phyloP scores from a whole-genome alignment of 2,113 vertebrate genomes.

The Esox niger region DNA sequence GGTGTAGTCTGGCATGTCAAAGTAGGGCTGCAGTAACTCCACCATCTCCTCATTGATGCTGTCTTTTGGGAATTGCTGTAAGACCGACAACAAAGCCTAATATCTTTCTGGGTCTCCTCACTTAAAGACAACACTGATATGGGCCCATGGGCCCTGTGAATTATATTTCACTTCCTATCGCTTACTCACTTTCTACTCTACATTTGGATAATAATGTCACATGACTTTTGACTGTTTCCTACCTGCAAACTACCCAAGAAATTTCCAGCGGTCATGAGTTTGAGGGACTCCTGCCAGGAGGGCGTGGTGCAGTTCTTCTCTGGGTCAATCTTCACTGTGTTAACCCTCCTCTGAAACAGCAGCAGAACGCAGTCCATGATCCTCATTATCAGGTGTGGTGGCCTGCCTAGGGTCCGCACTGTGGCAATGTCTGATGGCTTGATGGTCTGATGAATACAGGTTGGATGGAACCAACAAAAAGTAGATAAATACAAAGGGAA shows the following conservation, averaged over 20 bases:
- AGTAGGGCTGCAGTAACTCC: slow-evolving; percentile 90
- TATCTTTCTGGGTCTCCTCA: too few species aligned
- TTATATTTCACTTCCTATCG: too few species aligned
- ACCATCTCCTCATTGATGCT: slow-evolving; percentile 92
- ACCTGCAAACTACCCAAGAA: slow-evolving; percentile 94
- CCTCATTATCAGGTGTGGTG: slow-evolving; percentile 95
- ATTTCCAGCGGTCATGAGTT: slow-evolving; percentile 94
- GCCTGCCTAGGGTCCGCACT: slow-evolving; percentile 87
- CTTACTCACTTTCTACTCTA: too few species aligned
- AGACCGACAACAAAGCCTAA: not conserved
- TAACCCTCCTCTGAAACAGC: slow-evolving; percentile 87
- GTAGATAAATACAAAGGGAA: not conserved
- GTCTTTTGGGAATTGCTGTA: slow-evolving; percentile 94
- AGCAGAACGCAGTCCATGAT: slow-evolving; percentile 97
- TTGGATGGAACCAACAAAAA: not conserved
- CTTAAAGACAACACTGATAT: too few species aligned
- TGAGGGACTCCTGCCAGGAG: slow-evolving; percentile 95
- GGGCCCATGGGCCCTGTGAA: too few species aligned
- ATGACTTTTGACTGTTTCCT: too few species aligned
- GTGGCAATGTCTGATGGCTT: slow-evolving; percentile 93
- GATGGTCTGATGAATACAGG: slow-evolving; percentile 78
- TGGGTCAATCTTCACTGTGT: slow-evolving; percentile 78
- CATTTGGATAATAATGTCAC: too few species aligned
- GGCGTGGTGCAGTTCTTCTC: slow-evolving; percentile 81
- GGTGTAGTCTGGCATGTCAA: slow-evolving; percentile 93